Conservation (phyloP, 2,113 vertebrate species). For the Zosterops japonicus region DNA sequence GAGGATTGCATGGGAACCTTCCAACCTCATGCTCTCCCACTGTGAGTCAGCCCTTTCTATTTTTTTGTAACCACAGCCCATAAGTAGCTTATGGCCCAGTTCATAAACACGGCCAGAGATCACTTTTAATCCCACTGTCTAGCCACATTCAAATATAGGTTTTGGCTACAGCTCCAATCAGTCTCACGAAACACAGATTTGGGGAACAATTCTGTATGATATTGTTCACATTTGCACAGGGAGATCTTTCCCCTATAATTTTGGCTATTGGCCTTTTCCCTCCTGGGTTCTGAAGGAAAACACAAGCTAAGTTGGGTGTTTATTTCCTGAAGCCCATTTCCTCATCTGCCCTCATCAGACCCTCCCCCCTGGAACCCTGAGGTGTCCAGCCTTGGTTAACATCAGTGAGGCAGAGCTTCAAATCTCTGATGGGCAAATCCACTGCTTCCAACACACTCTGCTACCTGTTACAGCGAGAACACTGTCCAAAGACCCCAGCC, state of each 20-base stretch:
- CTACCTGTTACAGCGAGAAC: not conserved
- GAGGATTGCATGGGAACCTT: not conserved
- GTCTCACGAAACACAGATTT: not conserved
- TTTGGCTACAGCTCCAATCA: not conserved
- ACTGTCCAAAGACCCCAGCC: not conserved
- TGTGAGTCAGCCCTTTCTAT: constrained; percentile 16
- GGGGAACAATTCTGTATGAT: not conserved
- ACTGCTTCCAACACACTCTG: not conserved
- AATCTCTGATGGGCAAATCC: not conserved
- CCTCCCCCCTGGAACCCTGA: not conserved
- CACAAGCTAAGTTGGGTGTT: not conserved
- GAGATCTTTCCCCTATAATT: not conserved
- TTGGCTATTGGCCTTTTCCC: not conserved
- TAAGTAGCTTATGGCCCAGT: constrained; percentile 19
- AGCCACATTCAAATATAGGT: not conserved
- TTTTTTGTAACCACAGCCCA: not conserved
- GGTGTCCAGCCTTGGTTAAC: not conserved
- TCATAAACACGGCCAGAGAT: not conserved
- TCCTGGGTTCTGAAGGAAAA: not conserved
- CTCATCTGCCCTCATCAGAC: not conserved
- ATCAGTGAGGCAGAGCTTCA: not conserved
- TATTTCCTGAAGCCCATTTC: not conserved
- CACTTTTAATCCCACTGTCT: not conserved
- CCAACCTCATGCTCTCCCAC: not conserved
- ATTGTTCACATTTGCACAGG: not conserved